These are phyloP conservation scores for Orthosia gracilis DNA, from an alignment of 2,888 invertebrate genomes.

Conservation along the genomic window DNA sequence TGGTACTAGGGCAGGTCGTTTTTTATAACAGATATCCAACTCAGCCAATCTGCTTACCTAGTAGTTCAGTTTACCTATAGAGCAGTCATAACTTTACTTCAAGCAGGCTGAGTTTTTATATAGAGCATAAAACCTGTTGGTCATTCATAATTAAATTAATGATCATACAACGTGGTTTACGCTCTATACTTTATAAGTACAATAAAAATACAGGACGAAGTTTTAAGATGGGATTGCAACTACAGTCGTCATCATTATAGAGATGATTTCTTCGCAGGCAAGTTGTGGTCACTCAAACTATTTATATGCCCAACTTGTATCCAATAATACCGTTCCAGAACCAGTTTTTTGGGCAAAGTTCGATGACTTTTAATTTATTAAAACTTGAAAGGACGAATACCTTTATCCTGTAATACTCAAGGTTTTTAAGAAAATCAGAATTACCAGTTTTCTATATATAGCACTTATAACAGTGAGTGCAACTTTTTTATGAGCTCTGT, in stretches of 20 bases:
- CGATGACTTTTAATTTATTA: slow-evolving; percentile 12
- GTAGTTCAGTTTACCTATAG: too few species aligned
- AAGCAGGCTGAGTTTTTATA: neutral
- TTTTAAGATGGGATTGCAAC: neutral
- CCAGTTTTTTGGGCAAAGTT: slow-evolving; percentile 23
- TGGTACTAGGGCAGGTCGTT: too few species aligned
- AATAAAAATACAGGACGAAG: neutral
- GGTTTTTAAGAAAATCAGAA: neutral
- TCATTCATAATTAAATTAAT: neutral
- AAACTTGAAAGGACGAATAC: neutral
- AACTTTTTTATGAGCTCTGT: neutral
- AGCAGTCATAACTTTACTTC: too few species aligned
- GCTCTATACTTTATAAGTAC: too few species aligned
- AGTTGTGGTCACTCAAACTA: slow-evolving; percentile 2
- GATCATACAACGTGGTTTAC: neutral
- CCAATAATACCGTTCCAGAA: slow-evolving; percentile 12
- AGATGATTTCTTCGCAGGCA: neutral
- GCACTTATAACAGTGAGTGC: neutral
- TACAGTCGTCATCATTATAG: neutral
- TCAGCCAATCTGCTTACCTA: too few species aligned
- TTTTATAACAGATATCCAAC: too few species aligned
- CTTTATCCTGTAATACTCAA: neutral
- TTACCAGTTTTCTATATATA: neutral
- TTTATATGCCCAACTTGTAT: slow-evolving; percentile 10
- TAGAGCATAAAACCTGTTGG: neutral